These are phyloP conservation scores for Drosophila cognata DNA, from an alignment of 2,888 invertebrate species.

Conservation along the genomic window DNA sequence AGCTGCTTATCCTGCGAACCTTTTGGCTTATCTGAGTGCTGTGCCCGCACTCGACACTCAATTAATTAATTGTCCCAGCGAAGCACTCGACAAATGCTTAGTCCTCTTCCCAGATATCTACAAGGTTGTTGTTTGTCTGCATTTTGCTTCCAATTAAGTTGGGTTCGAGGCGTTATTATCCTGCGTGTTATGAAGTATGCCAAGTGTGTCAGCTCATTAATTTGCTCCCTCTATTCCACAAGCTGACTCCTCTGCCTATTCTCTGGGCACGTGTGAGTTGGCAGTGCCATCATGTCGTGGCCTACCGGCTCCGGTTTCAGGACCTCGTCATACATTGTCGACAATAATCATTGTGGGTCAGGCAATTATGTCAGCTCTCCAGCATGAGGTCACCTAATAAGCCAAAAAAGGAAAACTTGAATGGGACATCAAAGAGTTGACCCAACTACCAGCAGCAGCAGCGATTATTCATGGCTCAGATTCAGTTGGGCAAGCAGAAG, in stretches of 20 bases:
- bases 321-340: constrained; percentile 48
- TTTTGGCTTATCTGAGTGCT: constrained; percentile 25
- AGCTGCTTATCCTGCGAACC: constrained; percentile 56
- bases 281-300: constrained; percentile 25
- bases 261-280: constrained; percentile 52
- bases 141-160: constrained; percentile 37
- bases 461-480: constrained; percentile 29
- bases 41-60: constrained; percentile 60
- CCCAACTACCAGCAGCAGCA: constrained; percentile 16
- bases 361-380: constrained; percentile 36
- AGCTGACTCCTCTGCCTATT: not conserved
- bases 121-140: constrained; percentile 17
- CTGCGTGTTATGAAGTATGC: constrained; percentile 33
- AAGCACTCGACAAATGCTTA: constrained; percentile 9
- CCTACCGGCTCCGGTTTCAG: constrained; percentile 34
- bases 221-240: constrained; percentile 36
- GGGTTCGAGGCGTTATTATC: constrained; percentile 22
- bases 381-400: constrained; percentile 16
- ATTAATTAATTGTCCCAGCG: constrained; percentile 66
- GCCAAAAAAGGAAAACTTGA: constrained; percentile 24
- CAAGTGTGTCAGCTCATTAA: constrained; percentile 67
- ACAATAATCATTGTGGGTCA: constrained; percentile 13
- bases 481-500: constrained; percentile 18
- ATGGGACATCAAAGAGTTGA: constrained; percentile 21
- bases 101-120: constrained; percentile 16